These are phyloP conservation scores for Ophonus ardosiacus DNA, from an alignment of 2,888 invertebrate genomes.

Conservation along the genomic window DNA sequence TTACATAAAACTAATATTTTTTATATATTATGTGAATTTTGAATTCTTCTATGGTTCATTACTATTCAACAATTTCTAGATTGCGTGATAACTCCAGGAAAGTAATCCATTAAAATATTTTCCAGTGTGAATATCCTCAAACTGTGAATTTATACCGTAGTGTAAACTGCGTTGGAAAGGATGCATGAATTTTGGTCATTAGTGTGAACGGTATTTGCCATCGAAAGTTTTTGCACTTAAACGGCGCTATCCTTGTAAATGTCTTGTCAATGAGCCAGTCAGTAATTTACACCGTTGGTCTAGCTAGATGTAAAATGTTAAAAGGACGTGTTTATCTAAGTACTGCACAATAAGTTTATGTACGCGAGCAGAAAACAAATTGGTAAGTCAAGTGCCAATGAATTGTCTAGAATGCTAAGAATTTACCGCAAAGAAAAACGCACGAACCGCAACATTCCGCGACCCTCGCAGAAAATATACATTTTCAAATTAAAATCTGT, in stretches of 20 bases:
- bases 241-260: constrained; percentile 27
- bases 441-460: background rate
- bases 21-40: too few species aligned
- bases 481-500: background rate
- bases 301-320: constrained; percentile 34
- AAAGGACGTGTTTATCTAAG: constrained; percentile 41
- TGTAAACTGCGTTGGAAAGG: constrained; percentile 23
- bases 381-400: constrained; percentile 17
- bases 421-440: background rate
- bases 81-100: background rate
- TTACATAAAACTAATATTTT: too few species aligned
- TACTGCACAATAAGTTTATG: constrained; percentile 32
- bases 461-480: background rate
- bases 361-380: constrained; percentile 30
- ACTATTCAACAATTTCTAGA: background rate
- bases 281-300: constrained; percentile 25
- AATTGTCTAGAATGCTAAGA: constrained; percentile 16
- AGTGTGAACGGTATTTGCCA: constrained; percentile 45
- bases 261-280: constrained; percentile 40
- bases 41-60: background rate
- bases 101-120: background rate
- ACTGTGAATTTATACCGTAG: constrained; percentile 30
- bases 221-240: constrained; percentile 55
- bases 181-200: constrained; percentile 59
- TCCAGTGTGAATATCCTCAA: background rate